phyloP scores from a whole-genome alignment of 1,140 invertebrate genomes.

The Gonatopus flavifemur region DNA sequence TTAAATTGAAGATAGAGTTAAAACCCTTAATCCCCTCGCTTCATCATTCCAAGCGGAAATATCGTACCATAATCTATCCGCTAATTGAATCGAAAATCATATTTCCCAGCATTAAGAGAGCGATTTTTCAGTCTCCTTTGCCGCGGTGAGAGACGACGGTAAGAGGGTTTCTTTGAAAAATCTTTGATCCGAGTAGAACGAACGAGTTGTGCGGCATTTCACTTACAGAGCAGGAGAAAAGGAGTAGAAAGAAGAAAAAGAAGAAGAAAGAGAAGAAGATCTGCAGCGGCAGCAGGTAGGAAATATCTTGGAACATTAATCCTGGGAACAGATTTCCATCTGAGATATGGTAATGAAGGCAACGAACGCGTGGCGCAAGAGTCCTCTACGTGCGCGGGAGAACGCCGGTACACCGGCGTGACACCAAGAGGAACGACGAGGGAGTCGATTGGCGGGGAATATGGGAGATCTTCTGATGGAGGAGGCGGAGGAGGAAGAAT shows the following conservation, averaged over 20 bases:
- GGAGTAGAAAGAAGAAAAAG: background rate
- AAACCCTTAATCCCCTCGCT: too few species aligned
- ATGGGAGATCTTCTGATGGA: constrained; percentile 39
- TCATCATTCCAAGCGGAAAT: too few species aligned
- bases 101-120: too few species aligned
- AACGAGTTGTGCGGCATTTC: too few species aligned
- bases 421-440: constrained; percentile 56
- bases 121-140: too few species aligned
- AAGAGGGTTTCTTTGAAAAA: too few species aligned
- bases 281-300: constrained; percentile 27
- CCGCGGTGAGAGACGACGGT: too few species aligned
- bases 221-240: background rate
- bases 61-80: too few species aligned
- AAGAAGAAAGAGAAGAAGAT: background rate
- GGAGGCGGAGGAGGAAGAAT: constrained; percentile 31
- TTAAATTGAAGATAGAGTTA: too few species aligned
- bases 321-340: constrained; percentile 53
- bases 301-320: constrained; percentile 54
- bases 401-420: constrained; percentile 26
- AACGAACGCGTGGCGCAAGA: constrained; percentile 53
- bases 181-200: too few species aligned
- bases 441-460: constrained; percentile 52
- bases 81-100: too few species aligned
- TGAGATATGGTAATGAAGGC: constrained; percentile 58
- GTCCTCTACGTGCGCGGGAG: constrained; percentile 35